A percentile compares a stretch with the other conserved stretches of the same genome.
Evolutionary conservation across 2,113 vertebrate genomes (phyloP).

Genomic region (Vidua macroura): DNA sequence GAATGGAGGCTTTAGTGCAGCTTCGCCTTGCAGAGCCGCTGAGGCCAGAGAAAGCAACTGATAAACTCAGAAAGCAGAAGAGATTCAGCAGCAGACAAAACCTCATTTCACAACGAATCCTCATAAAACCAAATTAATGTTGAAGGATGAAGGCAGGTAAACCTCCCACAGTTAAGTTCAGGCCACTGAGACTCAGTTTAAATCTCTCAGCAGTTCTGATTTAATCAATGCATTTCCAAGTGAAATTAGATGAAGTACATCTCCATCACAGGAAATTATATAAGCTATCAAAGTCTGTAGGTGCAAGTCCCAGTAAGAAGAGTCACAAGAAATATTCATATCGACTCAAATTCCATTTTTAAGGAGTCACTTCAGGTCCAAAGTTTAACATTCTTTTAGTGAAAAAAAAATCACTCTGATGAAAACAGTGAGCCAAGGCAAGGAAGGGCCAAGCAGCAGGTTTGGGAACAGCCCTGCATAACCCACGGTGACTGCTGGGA

Average conservation of each 20-base stretch:
- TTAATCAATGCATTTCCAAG: slow-evolving; percentile 66
- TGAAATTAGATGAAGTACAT: slow-evolving; percentile 65
- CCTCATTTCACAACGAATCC: slow-evolving; percentile 45
- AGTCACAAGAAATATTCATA: slow-evolving; percentile 32
- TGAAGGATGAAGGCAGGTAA: slow-evolving; percentile 64
- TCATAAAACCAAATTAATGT: slow-evolving; percentile 53
- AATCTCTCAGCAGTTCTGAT: slow-evolving; percentile 62
- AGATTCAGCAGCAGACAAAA: neutral
- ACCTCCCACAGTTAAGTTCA: slow-evolving; percentile 56
- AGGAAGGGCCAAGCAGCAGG: neutral
- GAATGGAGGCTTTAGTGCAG: neutral
- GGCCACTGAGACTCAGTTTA: slow-evolving; percentile 48
- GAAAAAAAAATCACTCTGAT: neutral
- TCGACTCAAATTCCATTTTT: neutral
- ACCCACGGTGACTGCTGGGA: accelerated
- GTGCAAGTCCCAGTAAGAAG: slow-evolving; percentile 2
- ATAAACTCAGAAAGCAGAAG: slow-evolving; percentile 4
- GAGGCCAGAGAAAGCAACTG: neutral
- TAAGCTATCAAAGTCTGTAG: slow-evolving; percentile 46
- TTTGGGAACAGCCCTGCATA: accelerated
- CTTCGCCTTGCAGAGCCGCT: accelerated
- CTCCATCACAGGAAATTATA: slow-evolving; percentile 56
- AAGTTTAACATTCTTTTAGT: neutral
- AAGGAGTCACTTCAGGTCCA: neutral
- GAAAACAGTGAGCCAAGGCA: neutral